These are phyloP conservation scores for Chrysochloris asiatica DNA, from an alignment of 2,113 vertebrate genomes.

Conservation along the genomic window DNA sequence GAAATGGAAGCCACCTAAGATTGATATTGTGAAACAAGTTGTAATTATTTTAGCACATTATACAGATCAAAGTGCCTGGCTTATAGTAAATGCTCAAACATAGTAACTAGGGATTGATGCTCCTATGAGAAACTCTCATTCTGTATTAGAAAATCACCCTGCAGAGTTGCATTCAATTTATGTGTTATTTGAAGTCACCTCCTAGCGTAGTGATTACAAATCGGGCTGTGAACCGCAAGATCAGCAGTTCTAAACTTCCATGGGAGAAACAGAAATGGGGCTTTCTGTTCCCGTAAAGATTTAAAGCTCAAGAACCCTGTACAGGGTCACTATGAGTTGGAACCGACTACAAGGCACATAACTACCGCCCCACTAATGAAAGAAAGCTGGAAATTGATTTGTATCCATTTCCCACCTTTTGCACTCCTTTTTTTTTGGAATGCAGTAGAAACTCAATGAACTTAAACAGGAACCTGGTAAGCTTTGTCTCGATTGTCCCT, in stretches of 20 bases:
- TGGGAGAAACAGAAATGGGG: too few species aligned
- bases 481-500: not conserved
- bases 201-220: too few species aligned
- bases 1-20: not conserved
- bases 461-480: not conserved
- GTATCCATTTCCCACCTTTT: not conserved
- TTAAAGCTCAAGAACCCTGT: too few species aligned
- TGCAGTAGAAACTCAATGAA: not conserved
- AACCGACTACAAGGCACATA: too few species aligned
- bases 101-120: not conserved
- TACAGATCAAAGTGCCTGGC: too few species aligned
- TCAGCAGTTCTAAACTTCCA: too few species aligned
- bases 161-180: too few species aligned
- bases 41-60: not conserved
- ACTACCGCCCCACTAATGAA: too few species aligned
- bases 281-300: too few species aligned
- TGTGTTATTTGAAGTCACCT: not conserved
- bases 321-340: too few species aligned
- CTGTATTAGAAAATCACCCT: not conserved
- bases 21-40: not conserved
- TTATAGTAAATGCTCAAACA: too few species aligned
- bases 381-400: not conserved
- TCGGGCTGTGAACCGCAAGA: too few species aligned
- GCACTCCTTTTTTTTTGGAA: not conserved
- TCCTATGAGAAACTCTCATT: not conserved